phyloP scores from a whole-genome alignment of 2,113 vertebrate species.

The Irena cyanogastra region DNA sequence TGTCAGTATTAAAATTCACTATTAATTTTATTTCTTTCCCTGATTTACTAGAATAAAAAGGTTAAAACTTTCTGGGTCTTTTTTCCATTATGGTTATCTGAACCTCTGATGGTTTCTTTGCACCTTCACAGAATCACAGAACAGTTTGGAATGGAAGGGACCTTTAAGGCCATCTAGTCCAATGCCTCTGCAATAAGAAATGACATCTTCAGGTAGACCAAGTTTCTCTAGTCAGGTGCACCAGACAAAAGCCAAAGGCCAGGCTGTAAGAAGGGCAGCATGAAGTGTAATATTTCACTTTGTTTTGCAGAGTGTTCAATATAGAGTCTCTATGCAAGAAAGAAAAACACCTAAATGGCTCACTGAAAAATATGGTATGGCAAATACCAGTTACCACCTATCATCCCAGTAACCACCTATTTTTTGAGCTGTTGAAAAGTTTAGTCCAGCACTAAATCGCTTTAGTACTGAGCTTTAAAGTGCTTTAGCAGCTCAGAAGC shows the following conservation, averaged over 20 bases:
- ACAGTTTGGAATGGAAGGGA: neutral
- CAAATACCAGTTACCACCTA: too few species aligned
- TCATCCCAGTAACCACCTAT: neutral
- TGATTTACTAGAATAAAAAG: neutral
- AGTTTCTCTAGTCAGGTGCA: neutral
- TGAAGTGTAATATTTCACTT: neutral
- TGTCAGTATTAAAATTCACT: neutral
- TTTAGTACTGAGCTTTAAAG: slow-evolving; percentile 63
- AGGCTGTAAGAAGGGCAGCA: neutral
- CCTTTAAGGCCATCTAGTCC: neutral
- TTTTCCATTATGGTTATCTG: neutral
- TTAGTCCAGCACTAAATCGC: slow-evolving; percentile 53
- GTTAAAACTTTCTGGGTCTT: neutral
- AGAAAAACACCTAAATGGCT: neutral
- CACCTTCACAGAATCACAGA: neutral
- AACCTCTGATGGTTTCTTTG: neutral
- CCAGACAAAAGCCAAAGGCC: neutral
- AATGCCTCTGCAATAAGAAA: neutral
- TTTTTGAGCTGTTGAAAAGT: slow-evolving; percentile 51
- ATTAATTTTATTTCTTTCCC: neutral
- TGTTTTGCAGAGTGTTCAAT: neutral
- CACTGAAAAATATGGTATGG: neutral
- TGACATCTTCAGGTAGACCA: neutral
- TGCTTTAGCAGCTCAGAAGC: slow-evolving; percentile 66
- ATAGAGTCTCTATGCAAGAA: fast-evolving